A percentile compares a stretch with the other conserved stretches of the same genome.
Conservation (phyloP, 2,888 invertebrate species). For the Trachelus tabidus region DNA sequence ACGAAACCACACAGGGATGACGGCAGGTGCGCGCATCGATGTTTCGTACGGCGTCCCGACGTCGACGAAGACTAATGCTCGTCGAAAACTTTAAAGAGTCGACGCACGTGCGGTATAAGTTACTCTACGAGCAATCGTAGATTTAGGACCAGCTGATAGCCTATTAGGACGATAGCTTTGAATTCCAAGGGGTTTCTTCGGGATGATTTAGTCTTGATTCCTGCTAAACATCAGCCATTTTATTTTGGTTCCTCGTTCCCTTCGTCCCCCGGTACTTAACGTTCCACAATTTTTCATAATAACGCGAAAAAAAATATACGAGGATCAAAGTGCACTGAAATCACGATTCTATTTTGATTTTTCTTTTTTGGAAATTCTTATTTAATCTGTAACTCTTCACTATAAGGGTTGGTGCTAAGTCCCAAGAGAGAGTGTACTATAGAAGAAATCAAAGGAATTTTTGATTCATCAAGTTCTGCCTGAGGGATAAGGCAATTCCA, state of each 20-base stretch:
- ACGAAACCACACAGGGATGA: neutral
- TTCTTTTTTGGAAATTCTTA: neutral
- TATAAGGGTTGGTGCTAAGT: neutral
- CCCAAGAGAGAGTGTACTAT: too few species aligned
- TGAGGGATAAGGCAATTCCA: neutral
- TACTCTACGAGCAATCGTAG: constrained; percentile 16
- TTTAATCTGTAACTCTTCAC: neutral
- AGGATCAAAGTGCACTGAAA: neutral
- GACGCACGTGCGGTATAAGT: constrained; percentile 25
- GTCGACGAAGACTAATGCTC: constrained; percentile 25
- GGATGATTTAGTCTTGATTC: neutral
- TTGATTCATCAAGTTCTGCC: neutral
- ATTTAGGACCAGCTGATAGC: constrained; percentile 18
- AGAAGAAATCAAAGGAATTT: too few species aligned
- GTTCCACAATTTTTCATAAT: neutral
- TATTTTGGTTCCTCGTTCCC: neutral
- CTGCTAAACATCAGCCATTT: neutral
- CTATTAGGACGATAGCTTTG: constrained; percentile 20
- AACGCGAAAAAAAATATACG: neutral
- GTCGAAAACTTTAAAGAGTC: constrained; percentile 9
- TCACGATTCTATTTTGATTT: neutral
- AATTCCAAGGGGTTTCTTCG: neutral
- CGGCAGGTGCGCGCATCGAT: neutral
- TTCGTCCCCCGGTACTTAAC: neutral
- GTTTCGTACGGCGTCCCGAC: constrained; percentile 1